Base-by-base conservation (phyloP, 2,888 invertebrate genomes). In the Tetheella fluctuosa region DNA sequence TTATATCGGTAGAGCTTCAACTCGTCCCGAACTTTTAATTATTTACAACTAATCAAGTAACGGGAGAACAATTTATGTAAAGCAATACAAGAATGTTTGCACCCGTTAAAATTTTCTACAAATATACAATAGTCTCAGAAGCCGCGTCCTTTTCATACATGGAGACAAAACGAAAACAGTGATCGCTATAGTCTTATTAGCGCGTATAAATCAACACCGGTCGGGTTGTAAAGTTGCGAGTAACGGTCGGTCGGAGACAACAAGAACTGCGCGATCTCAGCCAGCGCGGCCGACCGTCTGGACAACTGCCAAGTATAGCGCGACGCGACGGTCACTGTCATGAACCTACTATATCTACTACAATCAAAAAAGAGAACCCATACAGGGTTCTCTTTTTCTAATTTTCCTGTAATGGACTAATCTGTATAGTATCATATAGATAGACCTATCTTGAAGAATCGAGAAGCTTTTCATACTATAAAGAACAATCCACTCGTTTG, bases 161-260 rank as follows among this genome's bases (percentile, higher is more conserved):
- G 67, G 60, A 71, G 68, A 75, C 69, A 73, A 71, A 72, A 69
- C 73, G 65, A 73, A 71, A 72, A 69, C 73, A 65, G 63, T 67
- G 66, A 63, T 71, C 68, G 63, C 58, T 68, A 70, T 67, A 62
- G 39, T 63, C 73, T 67, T 68, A 67, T 71, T 69, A 65, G 57
- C 53, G 59, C 64, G 57, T 55, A 73, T 79, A 80, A 77, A 77
- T 83, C 78, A 77, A 68, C 67, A 57, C 60, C 62, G 65, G 57
- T 54, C 59, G 60, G 54, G 65, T 58, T 64, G 65, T 48, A 48
- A 48, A 48, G 48, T 48, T 10, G 48, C 48, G 20, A 48, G 48
- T 48, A 48, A 17, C 59, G 48, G 59, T 34, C 34, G 55, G 58
- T 56, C 52, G 54, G 61, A 52, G 58, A 25, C 56, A 57, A 60